phyloP scores from a whole-genome alignment of 2,113 vertebrate species.

The Zosterops japonicus region DNA sequence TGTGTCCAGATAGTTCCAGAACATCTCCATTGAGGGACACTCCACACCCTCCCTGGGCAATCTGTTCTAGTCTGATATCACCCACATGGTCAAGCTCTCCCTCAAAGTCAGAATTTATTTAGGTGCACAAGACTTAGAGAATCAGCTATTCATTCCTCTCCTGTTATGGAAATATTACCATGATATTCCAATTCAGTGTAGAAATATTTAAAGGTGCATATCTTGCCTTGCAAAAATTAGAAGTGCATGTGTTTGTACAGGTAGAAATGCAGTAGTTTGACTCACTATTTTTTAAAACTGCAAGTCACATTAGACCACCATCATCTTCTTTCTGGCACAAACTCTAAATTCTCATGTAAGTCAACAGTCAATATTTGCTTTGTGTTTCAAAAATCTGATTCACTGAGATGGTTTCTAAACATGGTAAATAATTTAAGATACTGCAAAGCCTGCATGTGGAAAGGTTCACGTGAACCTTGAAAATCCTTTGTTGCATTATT shows the following conservation, averaged over 20 bases:
- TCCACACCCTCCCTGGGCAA: neutral
- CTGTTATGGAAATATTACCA: neutral
- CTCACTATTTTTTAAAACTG: neutral
- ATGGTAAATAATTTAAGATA: constrained; percentile 71
- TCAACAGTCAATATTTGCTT: constrained; percentile 42
- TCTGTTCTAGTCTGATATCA: neutral
- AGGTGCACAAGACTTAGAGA: neutral
- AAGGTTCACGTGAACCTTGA: constrained; percentile 63
- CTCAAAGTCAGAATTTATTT: neutral
- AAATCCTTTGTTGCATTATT: constrained; percentile 78
- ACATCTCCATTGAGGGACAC: neutral
- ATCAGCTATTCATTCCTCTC: neutral
- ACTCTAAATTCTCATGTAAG: neutral
- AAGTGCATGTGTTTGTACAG: neutral
- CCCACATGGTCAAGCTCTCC: rapidly evolving
- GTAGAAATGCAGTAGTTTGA: neutral
- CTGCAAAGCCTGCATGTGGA: constrained; percentile 46
- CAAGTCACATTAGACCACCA: neutral
- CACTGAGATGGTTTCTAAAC: constrained; percentile 55
- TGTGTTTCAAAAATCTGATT: constrained; percentile 42
- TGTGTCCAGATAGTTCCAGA: neutral
- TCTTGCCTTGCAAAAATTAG: neutral
- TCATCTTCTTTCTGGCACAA: neutral
- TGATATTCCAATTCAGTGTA: neutral
- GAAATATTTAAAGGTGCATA: neutral